Base-by-base conservation (phyloP, 2,888 invertebrate species). In the Globia sparganii region DNA sequence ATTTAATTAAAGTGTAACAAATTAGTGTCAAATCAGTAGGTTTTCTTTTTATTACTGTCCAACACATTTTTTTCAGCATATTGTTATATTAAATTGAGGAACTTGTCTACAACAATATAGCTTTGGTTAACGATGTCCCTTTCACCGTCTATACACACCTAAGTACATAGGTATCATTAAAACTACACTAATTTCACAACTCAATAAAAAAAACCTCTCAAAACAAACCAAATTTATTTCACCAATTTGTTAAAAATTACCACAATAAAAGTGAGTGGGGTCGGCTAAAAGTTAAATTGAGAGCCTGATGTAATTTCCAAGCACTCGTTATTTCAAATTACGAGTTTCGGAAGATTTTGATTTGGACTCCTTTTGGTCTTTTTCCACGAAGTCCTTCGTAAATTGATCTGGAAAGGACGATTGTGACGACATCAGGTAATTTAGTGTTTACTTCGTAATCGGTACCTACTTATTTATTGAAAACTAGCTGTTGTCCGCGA, bases 281-380 rank as follows among this genome's bases (percentile, higher is more conserved):
- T 43, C 70, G 53, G 68, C 71, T 76, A 78, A 90, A 90, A 91
- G 91, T 90, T 91, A 89, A 88, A 90, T 90, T 90, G 88, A 82
- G 85, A 80, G 75, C 71, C 83, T 89, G 86, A 89, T 90, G 86
- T 83, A 80, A 88, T 89, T 88, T 83, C 76, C 72, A 72, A 80
- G 65, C 77, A 72, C 83, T 86, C 84, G 76, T 80, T 85, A 85
- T 70, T 78, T 77, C 71, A 72, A 84, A 83, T 85, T 76, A 80
- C 58, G 67, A 83, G 73, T 83, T 88, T 69, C n/a, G 13, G 40
- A 74, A 78, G 66, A 75, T 82, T 86, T 74, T 62, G 74, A 66
- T 43, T 73, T 46, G 37, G 15, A 31, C 18, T 72, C 18, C 81
- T 73, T 67, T 76, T 64, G 59, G 72, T 49, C 58, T 72, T 72